These are phyloP conservation scores for Pardosa pseudoannulata DNA, from an alignment of 2,888 invertebrate genomes.

Conservation along the genomic window DNA sequence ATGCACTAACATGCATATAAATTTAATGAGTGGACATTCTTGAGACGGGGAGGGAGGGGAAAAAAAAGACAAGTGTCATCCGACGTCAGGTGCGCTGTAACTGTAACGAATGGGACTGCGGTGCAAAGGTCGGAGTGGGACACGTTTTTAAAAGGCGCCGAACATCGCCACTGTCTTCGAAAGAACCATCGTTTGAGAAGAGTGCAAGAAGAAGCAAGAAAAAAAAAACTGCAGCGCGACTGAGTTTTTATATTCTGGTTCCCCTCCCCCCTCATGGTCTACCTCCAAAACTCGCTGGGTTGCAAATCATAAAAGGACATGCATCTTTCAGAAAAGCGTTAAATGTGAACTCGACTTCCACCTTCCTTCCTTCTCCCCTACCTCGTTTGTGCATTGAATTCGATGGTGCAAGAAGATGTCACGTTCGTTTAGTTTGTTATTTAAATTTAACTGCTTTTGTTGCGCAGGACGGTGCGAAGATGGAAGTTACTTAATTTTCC, in stretches of 20 bases:
- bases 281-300: not conserved
- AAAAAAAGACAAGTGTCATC: conserved; percentile 45
- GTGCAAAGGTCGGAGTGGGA: conserved; percentile 42
- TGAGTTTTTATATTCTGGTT: conserved; percentile 2
- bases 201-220: too few relatives aligned
- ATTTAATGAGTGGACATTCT: conserved; percentile 67
- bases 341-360: too few relatives aligned
- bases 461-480: too few relatives aligned
- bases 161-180: conserved; percentile 42
- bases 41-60: not conserved
- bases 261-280: not conserved
- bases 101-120: conserved; percentile 52
- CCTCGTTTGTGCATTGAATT: too few relatives aligned
- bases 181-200: conserved; percentile 25
- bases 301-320: not conserved
- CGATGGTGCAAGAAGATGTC: too few relatives aligned
- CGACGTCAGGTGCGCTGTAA: conserved; percentile 51
- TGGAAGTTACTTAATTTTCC: too few relatives aligned
- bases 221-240: conserved; percentile 10
- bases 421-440: too few relatives aligned
- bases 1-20: conserved; percentile 26
- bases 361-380: too few relatives aligned
- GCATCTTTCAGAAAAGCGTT: too few relatives aligned
- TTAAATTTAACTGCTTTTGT: too few relatives aligned
- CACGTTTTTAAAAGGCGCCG: conserved; percentile 49